These are phyloP conservation scores for Microctenopoma stevenorrisi DNA, from an alignment of 2,797 vertebrate genomes.

Conservation along the genomic window DNA sequence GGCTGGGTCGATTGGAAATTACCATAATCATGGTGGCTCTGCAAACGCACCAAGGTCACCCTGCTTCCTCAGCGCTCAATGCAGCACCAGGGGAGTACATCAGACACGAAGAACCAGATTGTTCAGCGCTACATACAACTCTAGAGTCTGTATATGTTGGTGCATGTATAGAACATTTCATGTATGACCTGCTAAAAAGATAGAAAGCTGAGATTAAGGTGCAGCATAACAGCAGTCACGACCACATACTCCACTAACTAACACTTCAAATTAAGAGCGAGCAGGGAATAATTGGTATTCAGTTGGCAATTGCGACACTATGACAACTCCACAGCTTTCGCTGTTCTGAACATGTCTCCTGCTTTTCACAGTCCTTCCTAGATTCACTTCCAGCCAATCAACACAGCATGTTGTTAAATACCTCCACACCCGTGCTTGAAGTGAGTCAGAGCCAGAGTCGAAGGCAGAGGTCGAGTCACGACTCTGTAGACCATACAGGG, in stretches of 20 bases:
- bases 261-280: constrained; percentile 2
- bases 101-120: constrained; percentile 49
- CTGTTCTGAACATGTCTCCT: constrained; percentile 7
- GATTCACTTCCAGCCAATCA: constrained; percentile 50
- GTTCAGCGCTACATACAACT: constrained; percentile 1
- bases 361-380: constrained; percentile 6
- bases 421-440: constrained; percentile 29
- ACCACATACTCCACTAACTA: not conserved
- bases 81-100: constrained; percentile 56
- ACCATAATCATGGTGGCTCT: constrained; percentile 71
- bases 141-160: not conserved
- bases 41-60: constrained; percentile 77
- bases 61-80: constrained; percentile 51
- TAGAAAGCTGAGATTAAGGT: constrained; percentile 27
- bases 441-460: constrained; percentile 38
- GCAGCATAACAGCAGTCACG: not conserved
- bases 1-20: constrained; percentile 50
- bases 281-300: constrained; percentile 43
- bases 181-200: constrained; percentile 5
- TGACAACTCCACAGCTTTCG: not conserved
- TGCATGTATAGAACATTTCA: too few species aligned
- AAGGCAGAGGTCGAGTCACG: constrained; percentile 39
- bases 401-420: constrained; percentile 42
- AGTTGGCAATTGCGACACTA: constrained; percentile 6
- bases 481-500: constrained; percentile 29